Evolutionary conservation across 2,113 vertebrate species (phyloP), one percentile per base, ranked within the genome.

Genomic region (Nanorana parkeri): DNA sequence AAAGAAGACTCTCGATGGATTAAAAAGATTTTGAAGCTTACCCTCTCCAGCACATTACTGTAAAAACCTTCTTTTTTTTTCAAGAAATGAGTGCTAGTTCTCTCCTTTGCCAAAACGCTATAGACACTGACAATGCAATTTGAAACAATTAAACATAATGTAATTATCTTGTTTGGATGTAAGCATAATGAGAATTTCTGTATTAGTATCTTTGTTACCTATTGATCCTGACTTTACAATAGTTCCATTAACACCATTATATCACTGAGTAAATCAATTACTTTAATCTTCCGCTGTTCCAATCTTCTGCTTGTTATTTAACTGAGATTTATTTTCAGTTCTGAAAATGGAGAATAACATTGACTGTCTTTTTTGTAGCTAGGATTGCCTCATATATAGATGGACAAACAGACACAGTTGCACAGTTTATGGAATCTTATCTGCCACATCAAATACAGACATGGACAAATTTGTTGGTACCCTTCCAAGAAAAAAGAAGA

Each of bases 201-300:
- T 15, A 23, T 78, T 78, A 78, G 67, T 78, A 66, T 67, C 76
- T 63, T 52, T 71, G 54, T 69, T 63, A 28, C 41, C 60, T 81
- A 73, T 81, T 81, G 68, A 81, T 81, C 73, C 68, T 32, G 79
- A 29, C 58, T 63, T 72, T 81, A 73, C 67, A 81, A 73, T 81
- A 64, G 58, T 64, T 81, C 68, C 58, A 73, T 81, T 81, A 72
- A 73, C 26, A 17, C 79, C 79, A 81, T 81, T 63, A 73, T 81
- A 65, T 65, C 68, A 81, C 41, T 73, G 58, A 73, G 68, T 81
- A 81, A 81, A 73, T 73, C 68, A 73, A 81, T 73, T 73, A 52
- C 79, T 73, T 68, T 64, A 73, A 65, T 81, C 24, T 28, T 72
- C 47, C 19, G 72, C 55, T 21, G 54, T 47, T 47, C 41, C 41